These are phyloP conservation scores for Mus spretus DNA, from an alignment of 2,797 vertebrate genomes.

Conservation along the genomic window DNA sequence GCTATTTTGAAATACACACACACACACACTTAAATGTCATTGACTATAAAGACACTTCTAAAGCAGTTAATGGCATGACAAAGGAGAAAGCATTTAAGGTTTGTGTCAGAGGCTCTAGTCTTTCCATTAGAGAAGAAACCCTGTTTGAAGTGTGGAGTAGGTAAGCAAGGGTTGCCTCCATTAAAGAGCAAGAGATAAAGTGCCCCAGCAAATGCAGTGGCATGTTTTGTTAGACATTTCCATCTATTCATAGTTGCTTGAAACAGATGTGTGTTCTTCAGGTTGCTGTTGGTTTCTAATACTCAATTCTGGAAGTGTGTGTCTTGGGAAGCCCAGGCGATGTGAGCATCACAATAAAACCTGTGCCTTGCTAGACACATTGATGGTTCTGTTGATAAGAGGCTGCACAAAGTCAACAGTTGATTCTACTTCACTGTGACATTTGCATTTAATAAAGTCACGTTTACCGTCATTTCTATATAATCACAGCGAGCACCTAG, in stretches of 20 bases:
- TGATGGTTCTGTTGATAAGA: conserved; percentile 73
- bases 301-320: conserved; percentile 64
- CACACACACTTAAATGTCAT: conserved; percentile 41
- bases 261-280: conserved; percentile 27
- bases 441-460: conserved; percentile 83
- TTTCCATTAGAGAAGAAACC: conserved; percentile 41
- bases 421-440: conserved; percentile 72
- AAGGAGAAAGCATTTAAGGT: not conserved
- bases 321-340: conserved; percentile 60
- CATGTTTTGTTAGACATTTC: not conserved
- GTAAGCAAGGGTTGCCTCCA: not conserved
- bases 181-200: conserved; percentile 42
- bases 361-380: conserved; percentile 25
- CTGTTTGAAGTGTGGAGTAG: not conserved
- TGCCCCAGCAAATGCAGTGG: not conserved
- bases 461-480: conserved; percentile 67
- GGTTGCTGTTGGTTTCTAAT: conserved; percentile 42
- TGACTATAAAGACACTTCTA: conserved; percentile 18
- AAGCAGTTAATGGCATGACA: conserved; percentile 36
- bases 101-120: not conserved
- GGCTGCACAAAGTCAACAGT: conserved; percentile 67
- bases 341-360: conserved; percentile 49
- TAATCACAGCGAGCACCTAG: conserved; percentile 51
- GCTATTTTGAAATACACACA: conserved; percentile 49
- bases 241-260: conserved; percentile 56